A percentile compares a stretch with the other conserved stretches of the same genome.
Conservation (phyloP, 2,113 vertebrate genomes). For the Pica pica region DNA sequence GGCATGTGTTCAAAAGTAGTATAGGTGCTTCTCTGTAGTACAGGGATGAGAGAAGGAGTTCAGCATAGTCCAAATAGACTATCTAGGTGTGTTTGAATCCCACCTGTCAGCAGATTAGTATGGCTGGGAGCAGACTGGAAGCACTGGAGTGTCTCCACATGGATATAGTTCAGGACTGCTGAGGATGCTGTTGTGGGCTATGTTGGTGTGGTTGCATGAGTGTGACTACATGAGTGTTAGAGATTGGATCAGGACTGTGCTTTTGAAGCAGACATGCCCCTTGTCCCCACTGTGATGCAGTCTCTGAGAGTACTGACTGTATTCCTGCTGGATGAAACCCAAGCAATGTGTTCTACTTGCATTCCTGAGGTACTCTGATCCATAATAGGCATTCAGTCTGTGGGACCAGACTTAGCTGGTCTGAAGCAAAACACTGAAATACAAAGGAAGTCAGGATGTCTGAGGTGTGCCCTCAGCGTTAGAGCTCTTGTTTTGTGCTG, state of each 20-base stretch:
- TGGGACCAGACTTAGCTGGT: neutral
- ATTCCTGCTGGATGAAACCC: neutral
- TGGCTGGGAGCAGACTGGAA: neutral
- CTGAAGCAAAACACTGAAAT: neutral
- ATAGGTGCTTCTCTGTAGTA: neutral
- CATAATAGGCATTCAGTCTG: neutral
- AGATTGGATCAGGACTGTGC: neutral
- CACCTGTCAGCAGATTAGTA: neutral
- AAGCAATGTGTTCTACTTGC: neutral
- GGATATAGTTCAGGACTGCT: neutral
- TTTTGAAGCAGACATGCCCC: neutral
- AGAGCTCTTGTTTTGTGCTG: neutral
- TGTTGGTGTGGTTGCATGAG: neutral
- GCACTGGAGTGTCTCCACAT: neutral
- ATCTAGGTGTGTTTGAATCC: neutral
- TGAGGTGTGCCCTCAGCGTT: neutral
- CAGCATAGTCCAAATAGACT: neutral
- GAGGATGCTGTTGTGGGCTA: neutral
- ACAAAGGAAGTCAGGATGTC: neutral
- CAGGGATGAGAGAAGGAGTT: neutral
- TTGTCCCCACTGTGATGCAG: neutral
- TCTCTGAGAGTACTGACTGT: neutral
- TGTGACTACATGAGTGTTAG: neutral
- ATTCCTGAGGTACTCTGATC: neutral
- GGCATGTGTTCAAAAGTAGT: neutral